Percentiles rank a stretch among this genome's conserved stretches.
Conservation (phyloP, 1,140 invertebrate species). For the Physella acuta region DNA sequence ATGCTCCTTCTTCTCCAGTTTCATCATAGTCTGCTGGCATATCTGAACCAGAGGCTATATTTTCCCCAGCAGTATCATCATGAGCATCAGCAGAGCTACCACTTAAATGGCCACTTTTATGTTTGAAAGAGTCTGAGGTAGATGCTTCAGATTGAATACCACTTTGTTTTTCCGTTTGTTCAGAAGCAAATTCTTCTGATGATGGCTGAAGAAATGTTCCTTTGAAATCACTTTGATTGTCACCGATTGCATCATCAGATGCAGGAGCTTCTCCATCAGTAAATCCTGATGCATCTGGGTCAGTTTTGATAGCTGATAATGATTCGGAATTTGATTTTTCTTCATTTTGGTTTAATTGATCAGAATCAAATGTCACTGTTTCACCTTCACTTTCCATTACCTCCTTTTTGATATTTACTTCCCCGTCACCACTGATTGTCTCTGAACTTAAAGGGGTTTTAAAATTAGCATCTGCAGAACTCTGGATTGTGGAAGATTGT, state of each 20-base stretch:
- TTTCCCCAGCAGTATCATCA: neutral
- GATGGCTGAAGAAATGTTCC: conserved; percentile 12
- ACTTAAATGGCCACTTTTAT: neutral
- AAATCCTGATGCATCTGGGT: neutral
- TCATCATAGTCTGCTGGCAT: conserved; percentile 18
- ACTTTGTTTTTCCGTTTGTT: neutral
- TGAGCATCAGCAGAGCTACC: too few species aligned
- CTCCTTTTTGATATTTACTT: conserved; percentile 11
- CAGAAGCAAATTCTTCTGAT: neutral
- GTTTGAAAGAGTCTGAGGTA: neutral
- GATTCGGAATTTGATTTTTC: neutral
- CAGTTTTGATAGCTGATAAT: conserved; percentile 8
- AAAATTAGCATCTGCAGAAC: conserved; percentile 6
- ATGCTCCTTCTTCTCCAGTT: conserved; percentile 12
- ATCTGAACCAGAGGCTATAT: conserved; percentile 1
- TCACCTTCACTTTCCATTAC: conserved; percentile 9
- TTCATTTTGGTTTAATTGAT: neutral
- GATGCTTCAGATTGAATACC: neutral
- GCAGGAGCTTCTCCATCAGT: neutral
- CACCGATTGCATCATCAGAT: neutral
- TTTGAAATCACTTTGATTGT: conserved; percentile 7
- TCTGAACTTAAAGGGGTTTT: conserved; percentile 2
- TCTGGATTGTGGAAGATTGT: too few species aligned
- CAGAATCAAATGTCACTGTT: neutral
- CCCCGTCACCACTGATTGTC: neutral